Percentiles rank a stretch among this genome's conserved stretches.
Evolutionary conservation across 2,797 vertebrate species (phyloP).

Genomic region (Acanthiza pusilla): DNA sequence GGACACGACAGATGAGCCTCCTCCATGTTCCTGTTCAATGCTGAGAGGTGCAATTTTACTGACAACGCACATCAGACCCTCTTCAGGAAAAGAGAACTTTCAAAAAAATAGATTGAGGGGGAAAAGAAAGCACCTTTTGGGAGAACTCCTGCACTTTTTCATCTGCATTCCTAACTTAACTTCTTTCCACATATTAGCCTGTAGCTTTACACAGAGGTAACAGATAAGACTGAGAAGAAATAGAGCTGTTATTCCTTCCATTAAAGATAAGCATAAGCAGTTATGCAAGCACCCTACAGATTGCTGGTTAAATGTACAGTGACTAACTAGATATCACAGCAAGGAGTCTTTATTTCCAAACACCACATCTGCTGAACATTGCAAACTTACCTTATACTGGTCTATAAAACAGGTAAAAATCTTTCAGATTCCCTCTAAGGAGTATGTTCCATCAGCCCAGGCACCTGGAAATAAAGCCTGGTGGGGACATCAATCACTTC

Average conservation of each 20-base stretch:
- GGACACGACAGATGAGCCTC: slow-evolving; percentile 11
- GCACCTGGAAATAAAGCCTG: not conserved
- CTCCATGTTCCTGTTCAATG: not conserved
- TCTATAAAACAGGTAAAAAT: not conserved
- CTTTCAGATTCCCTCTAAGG: not conserved
- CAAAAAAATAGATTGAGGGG: not conserved
- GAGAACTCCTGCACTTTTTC: not conserved
- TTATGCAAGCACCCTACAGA: not conserved
- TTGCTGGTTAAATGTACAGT: not conserved
- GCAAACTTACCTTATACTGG: not conserved
- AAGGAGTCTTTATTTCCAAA: not conserved
- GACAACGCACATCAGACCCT: not conserved
- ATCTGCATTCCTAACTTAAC: not conserved
- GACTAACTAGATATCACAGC: slow-evolving; percentile 6
- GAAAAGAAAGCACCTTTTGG: not conserved
- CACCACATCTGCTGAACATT: not conserved
- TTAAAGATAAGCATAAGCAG: not conserved
- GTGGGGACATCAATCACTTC: not conserved
- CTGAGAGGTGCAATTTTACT: not conserved
- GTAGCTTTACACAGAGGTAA: not conserved
- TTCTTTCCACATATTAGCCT: not conserved
- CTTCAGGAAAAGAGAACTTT: not conserved
- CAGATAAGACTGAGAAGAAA: not conserved
- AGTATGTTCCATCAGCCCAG: not conserved
- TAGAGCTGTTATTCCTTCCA: not conserved